Percentiles rank a stretch among this genome's conserved stretches.
Evolutionary conservation across 2,888 invertebrate genomes (phyloP).

Genomic region (Campoplex nolae): DNA sequence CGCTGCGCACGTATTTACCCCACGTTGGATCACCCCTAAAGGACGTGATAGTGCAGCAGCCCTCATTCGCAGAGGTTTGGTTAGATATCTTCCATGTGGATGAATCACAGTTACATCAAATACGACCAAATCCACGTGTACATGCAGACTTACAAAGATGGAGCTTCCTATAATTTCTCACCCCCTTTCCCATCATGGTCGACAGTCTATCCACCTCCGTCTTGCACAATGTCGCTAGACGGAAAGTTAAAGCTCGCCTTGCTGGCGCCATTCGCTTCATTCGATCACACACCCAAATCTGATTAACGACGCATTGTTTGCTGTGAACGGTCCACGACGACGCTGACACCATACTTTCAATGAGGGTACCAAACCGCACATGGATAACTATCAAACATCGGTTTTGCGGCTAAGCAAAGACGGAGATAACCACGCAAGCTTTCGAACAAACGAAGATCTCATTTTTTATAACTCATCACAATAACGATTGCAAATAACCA

Average conservation of each 20-base stretch:
- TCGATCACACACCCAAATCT: conserved; percentile 62
- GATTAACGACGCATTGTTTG: conserved; percentile 76
- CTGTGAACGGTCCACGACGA: conserved; percentile 54
- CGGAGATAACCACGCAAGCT: too few relatives aligned
- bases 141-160: conserved; percentile 16
- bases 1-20: conserved; percentile 57
- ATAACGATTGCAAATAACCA: too few relatives aligned
- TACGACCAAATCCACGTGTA: background rate
- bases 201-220: background rate
- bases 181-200: background rate
- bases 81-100: conserved; percentile 39
- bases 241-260: conserved; percentile 34
- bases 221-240: conserved; percentile 20
- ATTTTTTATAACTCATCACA: too few relatives aligned
- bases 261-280: conserved; percentile 24
- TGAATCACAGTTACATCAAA: conserved; percentile 28
- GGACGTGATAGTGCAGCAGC: conserved; percentile 54
- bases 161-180: conserved; percentile 21
- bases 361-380: too few relatives aligned
- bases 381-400: too few relatives aligned
- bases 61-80: conserved; percentile 16
- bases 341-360: too few relatives aligned
- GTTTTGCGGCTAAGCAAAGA: too few relatives aligned
- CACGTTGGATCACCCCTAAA: conserved; percentile 36
- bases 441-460: too few relatives aligned